Conservation (phyloP, 2,113 vertebrate species). For the Harpagus bidentatus region DNA sequence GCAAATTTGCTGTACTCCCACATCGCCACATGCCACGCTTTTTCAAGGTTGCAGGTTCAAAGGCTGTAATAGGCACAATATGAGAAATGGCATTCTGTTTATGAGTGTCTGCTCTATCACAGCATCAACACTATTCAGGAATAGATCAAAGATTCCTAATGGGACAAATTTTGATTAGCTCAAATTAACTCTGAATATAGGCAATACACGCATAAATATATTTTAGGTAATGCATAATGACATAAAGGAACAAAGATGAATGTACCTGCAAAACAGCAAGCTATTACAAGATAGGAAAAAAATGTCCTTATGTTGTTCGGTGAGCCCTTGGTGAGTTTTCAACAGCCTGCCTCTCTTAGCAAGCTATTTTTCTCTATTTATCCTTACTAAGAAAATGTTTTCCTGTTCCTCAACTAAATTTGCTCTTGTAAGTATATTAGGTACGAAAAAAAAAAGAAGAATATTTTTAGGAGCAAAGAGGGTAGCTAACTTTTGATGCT, state of each 20-base stretch:
- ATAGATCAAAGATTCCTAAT: not conserved
- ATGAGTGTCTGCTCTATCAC: not conserved
- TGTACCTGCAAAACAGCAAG: not conserved
- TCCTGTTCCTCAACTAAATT: not conserved
- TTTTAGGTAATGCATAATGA: not conserved
- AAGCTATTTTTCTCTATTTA: not conserved
- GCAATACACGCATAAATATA: not conserved
- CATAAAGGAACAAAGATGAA: not conserved
- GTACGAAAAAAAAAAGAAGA: not conserved
- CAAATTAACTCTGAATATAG: not conserved
- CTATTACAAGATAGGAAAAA: not conserved
- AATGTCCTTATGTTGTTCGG: not conserved
- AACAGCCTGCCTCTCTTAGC: not conserved
- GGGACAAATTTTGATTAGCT: not conserved
- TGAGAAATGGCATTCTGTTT: not conserved
- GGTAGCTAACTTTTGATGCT: not conserved
- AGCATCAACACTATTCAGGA: not conserved
- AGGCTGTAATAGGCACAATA: not conserved
- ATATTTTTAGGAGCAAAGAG: not conserved
- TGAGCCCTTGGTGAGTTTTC: not conserved
- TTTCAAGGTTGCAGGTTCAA: not conserved
- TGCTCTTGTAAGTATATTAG: not conserved
- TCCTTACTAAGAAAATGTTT: not conserved
- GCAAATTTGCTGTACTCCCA: not conserved
- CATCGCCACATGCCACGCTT: accelerated